Percentiles rank a stretch among this genome's conserved stretches.
These are phyloP conservation scores for Encarsia formosa DNA, from an alignment of 2,888 invertebrate species.

Conservation along the genomic window DNA sequence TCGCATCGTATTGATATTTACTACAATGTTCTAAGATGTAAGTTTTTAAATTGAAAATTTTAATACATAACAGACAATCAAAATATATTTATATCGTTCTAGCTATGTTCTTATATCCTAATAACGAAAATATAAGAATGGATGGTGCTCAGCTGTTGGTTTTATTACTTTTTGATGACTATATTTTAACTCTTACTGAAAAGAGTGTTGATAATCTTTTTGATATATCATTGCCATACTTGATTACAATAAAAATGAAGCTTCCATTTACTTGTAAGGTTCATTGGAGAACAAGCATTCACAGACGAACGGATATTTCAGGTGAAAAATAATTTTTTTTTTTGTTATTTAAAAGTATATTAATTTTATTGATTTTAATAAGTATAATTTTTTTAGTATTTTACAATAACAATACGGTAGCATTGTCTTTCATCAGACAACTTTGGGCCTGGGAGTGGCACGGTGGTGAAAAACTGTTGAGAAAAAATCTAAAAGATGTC, in stretches of 20 bases:
- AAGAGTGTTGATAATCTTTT: conserved; percentile 35
- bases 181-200: conserved; percentile 38
- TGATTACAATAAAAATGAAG: conserved; percentile 49
- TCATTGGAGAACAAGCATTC: conserved; percentile 53
- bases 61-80: conserved; percentile 11
- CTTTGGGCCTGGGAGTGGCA: conserved; percentile 47
- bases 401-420: conserved; percentile 32
- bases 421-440: conserved; percentile 38
- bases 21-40: conserved; percentile 54
- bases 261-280: conserved; percentile 53
- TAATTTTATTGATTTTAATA: neutral
- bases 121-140: conserved; percentile 54
- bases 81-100: conserved; percentile 31
- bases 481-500: conserved; percentile 34
- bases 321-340: conserved; percentile 32
- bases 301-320: conserved; percentile 43
- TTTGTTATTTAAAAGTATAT: conserved; percentile 27
- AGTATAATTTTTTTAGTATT: conserved; percentile 26
- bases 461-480: conserved; percentile 34
- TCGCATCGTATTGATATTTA: conserved; percentile 52
- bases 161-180: conserved; percentile 54
- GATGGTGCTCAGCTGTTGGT: conserved; percentile 55
- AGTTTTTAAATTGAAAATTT: conserved; percentile 22
- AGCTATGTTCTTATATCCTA: conserved; percentile 57
- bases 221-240: conserved; percentile 51